Conservation (phyloP, 2,113 vertebrate species). For the Phalacrocorax brasilianus region DNA sequence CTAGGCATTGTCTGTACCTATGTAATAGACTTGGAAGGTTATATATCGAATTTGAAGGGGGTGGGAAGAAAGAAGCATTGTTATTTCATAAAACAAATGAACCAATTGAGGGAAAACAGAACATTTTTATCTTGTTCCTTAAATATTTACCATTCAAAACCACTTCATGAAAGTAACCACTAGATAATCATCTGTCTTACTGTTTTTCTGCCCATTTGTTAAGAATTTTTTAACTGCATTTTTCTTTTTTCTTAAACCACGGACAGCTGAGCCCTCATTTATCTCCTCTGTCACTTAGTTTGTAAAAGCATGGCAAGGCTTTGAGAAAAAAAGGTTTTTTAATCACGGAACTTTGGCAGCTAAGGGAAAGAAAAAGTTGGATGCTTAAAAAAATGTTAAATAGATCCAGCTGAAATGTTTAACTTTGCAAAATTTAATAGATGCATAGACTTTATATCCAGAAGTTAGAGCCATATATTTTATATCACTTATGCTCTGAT, state of each 20-base stretch:
- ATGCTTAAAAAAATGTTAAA: background rate
- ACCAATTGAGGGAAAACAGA: background rate
- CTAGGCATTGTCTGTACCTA: background rate
- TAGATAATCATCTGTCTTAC: background rate
- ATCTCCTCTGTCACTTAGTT: background rate
- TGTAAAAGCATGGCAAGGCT: background rate
- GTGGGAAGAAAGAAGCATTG: background rate
- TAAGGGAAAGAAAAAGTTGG: background rate
- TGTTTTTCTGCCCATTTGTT: background rate
- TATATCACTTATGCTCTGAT: background rate
- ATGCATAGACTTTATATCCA: background rate
- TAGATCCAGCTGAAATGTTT: background rate
- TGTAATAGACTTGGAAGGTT: background rate
- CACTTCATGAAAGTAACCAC: background rate
- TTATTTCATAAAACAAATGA: background rate
- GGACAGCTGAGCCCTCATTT: background rate
- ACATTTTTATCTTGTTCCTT: background rate
- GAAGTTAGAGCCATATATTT: background rate
- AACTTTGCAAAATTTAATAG: background rate
- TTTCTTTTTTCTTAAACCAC: background rate
- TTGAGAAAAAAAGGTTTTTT: slow-evolving; percentile 27
- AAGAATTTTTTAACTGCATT: background rate
- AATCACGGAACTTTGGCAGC: background rate
- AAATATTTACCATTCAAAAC: background rate
- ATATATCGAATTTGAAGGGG: background rate